Evolutionary conservation across 2,797 vertebrate species (phyloP).

Genomic region (Syncerus caffer): DNA sequence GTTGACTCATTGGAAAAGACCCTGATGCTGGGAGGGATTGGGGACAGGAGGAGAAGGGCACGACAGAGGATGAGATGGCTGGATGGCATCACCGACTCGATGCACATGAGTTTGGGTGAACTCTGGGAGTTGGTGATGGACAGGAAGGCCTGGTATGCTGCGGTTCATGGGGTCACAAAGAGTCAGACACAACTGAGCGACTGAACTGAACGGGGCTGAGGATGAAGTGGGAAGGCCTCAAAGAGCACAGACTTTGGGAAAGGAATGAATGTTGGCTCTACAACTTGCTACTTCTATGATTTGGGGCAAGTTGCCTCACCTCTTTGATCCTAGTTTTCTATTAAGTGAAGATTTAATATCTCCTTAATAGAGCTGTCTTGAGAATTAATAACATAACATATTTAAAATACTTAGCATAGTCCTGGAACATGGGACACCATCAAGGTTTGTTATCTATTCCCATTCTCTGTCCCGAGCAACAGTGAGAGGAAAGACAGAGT

Average conservation of each 20-base stretch:
- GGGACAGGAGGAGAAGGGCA: too few relatives aligned
- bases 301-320: neutral
- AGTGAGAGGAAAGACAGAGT: neutral
- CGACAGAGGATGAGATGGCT: too few relatives aligned
- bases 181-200: too few relatives aligned
- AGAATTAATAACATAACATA: neutral
- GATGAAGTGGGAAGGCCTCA: neutral
- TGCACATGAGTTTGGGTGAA: too few relatives aligned
- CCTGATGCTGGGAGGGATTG: too few relatives aligned
- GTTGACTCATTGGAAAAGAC: too few relatives aligned
- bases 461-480: neutral
- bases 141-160: too few relatives aligned
- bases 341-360: neutral
- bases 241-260: neutral
- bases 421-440: neutral
- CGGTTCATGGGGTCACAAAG: too few relatives aligned
- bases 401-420: neutral
- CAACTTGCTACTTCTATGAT: neutral
- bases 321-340: neutral
- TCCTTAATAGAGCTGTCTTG: neutral
- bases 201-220: too few relatives aligned
- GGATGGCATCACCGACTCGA: too few relatives aligned
- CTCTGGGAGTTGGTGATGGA: too few relatives aligned
- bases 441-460: neutral
- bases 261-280: neutral